Evolutionary conservation across 1,140 invertebrate species (phyloP).

Genomic region (Drosophila sproati): DNA sequence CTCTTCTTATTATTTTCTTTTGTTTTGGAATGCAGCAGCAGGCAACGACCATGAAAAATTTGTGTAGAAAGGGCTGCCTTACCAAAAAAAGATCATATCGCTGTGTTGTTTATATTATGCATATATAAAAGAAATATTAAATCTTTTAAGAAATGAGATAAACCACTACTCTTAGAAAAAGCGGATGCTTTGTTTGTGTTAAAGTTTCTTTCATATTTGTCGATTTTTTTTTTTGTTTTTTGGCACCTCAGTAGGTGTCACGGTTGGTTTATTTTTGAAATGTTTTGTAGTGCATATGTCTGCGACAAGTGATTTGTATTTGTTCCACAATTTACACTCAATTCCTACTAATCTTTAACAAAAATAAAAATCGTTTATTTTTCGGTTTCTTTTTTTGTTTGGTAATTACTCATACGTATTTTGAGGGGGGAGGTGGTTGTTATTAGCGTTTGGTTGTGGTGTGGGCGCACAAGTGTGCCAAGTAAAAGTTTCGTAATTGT

Average conservation of each 20-base stretch:
- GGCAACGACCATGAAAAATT: conserved; percentile 73
- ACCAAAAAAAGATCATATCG: background rate
- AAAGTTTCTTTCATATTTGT: background rate
- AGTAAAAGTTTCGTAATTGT: conserved; percentile 56
- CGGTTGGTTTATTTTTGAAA: conserved; percentile 6
- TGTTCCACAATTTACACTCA: conserved; percentile 2
- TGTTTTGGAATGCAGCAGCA: conserved; percentile 59
- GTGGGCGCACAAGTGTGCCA: conserved; percentile 1
- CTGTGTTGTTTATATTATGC: background rate
- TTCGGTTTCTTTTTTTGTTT: background rate
- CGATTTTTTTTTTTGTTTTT: background rate
- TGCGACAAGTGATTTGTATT: background rate
- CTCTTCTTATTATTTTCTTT: conserved; percentile 50
- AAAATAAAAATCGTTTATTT: background rate
- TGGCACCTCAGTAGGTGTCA: conserved; percentile 3
- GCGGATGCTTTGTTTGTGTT: background rate
- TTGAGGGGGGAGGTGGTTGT: background rate
- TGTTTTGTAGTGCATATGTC: conserved; percentile 3
- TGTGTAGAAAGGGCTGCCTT: conserved; percentile 59
- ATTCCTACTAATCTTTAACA: background rate
- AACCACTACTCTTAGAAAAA: background rate
- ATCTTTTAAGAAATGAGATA: background rate
- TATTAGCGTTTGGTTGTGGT: background rate
- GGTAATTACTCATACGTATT: conserved; percentile 1
- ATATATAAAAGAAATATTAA: conserved; percentile 4